These are phyloP conservation scores for Adela reaumurella DNA, from an alignment of 2,888 invertebrate species.

Conservation along the genomic window DNA sequence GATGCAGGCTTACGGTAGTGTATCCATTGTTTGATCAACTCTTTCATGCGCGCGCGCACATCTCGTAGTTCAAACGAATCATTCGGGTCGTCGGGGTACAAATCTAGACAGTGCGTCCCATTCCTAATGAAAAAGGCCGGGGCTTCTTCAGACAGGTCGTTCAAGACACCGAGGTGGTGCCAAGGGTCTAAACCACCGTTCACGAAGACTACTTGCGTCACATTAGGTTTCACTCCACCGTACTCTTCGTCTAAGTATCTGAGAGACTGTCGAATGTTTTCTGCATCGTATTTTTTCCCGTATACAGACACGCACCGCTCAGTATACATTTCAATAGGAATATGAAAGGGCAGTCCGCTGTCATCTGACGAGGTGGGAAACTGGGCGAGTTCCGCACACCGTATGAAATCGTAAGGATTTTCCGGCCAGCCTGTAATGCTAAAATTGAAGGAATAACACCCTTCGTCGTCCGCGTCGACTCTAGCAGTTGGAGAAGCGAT, in stretches of 20 bases:
- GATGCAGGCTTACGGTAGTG: not conserved
- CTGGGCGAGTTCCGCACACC: not conserved
- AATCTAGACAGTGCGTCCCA: constrained; percentile 8
- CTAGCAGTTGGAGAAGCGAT: too few species aligned
- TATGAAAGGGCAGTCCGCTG: not conserved
- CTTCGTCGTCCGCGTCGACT: not conserved
- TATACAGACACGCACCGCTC: not conserved
- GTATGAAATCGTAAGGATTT: not conserved
- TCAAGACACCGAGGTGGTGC: constrained; percentile 25
- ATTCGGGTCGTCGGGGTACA: not conserved
- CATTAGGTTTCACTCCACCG: constrained; percentile 21
- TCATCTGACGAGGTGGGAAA: not conserved
- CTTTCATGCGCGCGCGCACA: not conserved
- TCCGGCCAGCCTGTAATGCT: not conserved
- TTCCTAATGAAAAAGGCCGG: constrained; percentile 8
- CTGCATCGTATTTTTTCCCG: not conserved
- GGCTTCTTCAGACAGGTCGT: constrained; percentile 8
- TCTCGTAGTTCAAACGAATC: not conserved
- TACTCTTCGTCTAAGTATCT: constrained; percentile 13
- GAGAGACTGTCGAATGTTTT: not conserved
- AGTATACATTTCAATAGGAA: not conserved
- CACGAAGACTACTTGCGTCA: constrained; percentile 24
- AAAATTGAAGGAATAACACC: not conserved
- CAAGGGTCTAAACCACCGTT: constrained; percentile 30
- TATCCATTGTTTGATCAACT: not conserved